Conservation (phyloP, 1,140 invertebrate species). For the Halictus rubicundus region DNA sequence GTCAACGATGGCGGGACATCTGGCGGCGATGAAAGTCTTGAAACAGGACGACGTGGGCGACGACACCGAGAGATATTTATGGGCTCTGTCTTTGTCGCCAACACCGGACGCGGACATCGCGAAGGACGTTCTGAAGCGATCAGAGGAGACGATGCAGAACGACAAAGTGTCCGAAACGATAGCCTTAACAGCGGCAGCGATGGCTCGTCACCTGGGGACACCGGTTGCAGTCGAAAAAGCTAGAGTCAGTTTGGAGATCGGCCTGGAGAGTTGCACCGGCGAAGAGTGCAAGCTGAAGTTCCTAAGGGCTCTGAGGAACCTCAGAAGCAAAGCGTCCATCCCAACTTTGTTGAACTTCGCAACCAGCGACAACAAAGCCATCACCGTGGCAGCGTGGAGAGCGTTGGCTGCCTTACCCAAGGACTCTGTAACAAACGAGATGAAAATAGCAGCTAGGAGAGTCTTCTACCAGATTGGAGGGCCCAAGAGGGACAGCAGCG, state of each 20-base stretch:
- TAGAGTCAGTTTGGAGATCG: constrained; percentile 78
- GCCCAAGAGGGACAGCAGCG: constrained; percentile 85
- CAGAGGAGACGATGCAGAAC: constrained; percentile 79
- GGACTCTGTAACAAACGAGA: constrained; percentile 72
- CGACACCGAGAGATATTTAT: constrained; percentile 87
- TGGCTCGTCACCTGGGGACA: constrained; percentile 80
- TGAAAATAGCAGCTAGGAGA: constrained; percentile 79
- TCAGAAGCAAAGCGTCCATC: constrained; percentile 82
- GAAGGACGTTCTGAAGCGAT: constrained; percentile 81
- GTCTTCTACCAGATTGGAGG: constrained; percentile 85
- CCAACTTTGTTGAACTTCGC: constrained; percentile 82
- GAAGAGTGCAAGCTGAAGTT: constrained; percentile 83
- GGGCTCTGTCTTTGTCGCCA: constrained; percentile 84
- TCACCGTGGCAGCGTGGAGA: constrained; percentile 85
- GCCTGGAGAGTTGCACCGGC: constrained; percentile 81
- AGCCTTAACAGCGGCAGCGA: constrained; percentile 84
- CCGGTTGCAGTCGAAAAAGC: constrained; percentile 75
- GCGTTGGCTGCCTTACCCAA: constrained; percentile 82
- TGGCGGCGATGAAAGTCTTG: constrained; percentile 85
- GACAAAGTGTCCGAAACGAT: constrained; percentile 84
- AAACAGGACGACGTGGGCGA: constrained; percentile 83
- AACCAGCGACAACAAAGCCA: constrained; percentile 78
- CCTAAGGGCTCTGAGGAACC: constrained; percentile 85
- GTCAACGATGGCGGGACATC: constrained; percentile 85
- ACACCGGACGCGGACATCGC: constrained; percentile 80